phyloP scores from a whole-genome alignment of 2,113 vertebrate genomes.

The Anser cygnoides region DNA sequence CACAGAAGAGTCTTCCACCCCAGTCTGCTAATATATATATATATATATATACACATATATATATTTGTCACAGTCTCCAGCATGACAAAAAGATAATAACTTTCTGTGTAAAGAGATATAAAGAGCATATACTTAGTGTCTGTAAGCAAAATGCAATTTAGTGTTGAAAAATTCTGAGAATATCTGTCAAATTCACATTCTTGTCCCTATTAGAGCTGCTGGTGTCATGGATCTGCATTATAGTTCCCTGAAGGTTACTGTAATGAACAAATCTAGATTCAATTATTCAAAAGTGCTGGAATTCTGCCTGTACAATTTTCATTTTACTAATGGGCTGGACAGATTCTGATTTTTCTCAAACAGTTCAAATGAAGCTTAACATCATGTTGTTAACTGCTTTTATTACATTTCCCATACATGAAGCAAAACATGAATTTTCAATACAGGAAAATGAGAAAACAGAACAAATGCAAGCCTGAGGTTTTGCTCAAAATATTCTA shows the following conservation, averaged over 20 bases:
- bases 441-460: constrained; percentile 14
- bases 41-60: too few species aligned
- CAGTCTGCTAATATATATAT: not conserved
- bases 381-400: constrained; percentile 34
- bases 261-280: constrained; percentile 57
- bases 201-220: constrained; percentile 44
- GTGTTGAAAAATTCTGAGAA: not conserved
- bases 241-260: constrained; percentile 45
- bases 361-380: constrained; percentile 49
- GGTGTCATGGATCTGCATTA: constrained; percentile 20
- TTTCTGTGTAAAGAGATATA: not conserved
- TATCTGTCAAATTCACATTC: constrained; percentile 24
- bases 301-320: constrained; percentile 54
- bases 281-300: constrained; percentile 51
- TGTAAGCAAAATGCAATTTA: not conserved
- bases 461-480: not conserved
- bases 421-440: constrained; percentile 42
- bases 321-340: constrained; percentile 43
- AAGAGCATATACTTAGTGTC: not conserved
- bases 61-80: not conserved
- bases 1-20: not conserved
- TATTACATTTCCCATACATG: constrained; percentile 4
- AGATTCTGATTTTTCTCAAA: constrained; percentile 53
- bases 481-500: not conserved
- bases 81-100: not conserved